Evolutionary conservation across 2,113 vertebrate genomes (phyloP), one percentile per base, ranked within the genome.

Genomic region (Clupea harengus): DNA sequence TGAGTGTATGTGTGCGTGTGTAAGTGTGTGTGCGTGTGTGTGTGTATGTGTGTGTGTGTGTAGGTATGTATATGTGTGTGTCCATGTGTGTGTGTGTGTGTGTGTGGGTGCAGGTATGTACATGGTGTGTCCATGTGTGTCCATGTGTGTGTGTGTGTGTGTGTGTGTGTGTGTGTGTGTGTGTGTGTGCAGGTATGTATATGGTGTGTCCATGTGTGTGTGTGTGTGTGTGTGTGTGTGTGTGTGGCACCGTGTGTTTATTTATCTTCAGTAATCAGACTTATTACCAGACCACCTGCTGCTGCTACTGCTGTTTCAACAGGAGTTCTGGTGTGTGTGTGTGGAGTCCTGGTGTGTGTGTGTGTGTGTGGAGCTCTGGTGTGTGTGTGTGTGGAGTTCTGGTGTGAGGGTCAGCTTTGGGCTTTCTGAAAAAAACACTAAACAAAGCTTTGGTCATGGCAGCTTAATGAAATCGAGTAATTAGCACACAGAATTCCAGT

Each of bases 171-270:
- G 64, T n/a, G 83, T 52, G 47, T 57, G 84, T 2, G 75, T 32
- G 72, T 47, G 45, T 25, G 81, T 50, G 81, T 45, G 45, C 8
- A 82, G 28, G 82, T 81, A 88, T 87, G 89, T 91, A 92, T 86
- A 50, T 45, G 89, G 83, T 83, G 54, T 84, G 64, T 78, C 5
- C 78, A 28, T 13, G 72, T 49, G 82, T 11, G 87, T 75, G 81
- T 81, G 82, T 57, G 83, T 81, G 75, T n/a, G 84, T 88, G 84
- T 64, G 60, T 64, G 60, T 64, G 22, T 64, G 60, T 64, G 60
- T 64, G 87, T 75, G 60, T 89, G 82, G 83, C 84, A 64, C 18
- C 60, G 8, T 64, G n/a, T 64, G 60, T 81, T 83, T 17, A 72
- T 22, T 88, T 84, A 57, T 81, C 82, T 9, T 85, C 45, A 32